Percentiles rank a stretch among this genome's conserved stretches.
Conservation (phyloP, 1,140 invertebrate genomes). For the Teleogryllus occipitalis region DNA sequence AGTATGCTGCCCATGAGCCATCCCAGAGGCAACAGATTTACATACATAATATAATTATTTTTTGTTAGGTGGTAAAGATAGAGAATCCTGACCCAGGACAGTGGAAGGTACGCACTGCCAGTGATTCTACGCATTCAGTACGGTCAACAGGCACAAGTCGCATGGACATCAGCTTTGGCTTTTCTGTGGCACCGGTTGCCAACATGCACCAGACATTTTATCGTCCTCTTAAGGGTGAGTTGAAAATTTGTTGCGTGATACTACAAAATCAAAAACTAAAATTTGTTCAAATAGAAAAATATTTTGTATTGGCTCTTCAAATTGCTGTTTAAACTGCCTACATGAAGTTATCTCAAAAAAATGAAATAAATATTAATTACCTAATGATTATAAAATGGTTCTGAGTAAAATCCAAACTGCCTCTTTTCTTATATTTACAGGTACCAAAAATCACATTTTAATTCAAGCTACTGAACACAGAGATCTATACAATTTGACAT, state of each 20-base stretch:
- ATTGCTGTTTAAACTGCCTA: not conserved
- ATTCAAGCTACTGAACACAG: conserved; percentile 41
- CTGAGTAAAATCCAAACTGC: no score
- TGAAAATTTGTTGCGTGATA: not conserved
- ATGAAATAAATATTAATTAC: not conserved
- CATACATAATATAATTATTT: not conserved
- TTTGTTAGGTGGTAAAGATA: conserved; percentile 40
- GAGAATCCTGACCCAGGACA: conserved; percentile 54
- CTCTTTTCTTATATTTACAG: conserved; percentile 27
- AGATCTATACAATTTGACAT: conserved; percentile 34
- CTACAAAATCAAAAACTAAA: no score
- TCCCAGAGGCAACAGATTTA: no score
- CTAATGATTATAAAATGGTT: no score
- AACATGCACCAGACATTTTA: conserved; percentile 46
- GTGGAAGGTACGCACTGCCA: conserved; percentile 52
- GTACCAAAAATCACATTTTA: conserved; percentile 40
- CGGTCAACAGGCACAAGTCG: conserved; percentile 56
- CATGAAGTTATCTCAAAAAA: not conserved
- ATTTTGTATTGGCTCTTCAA: no score
- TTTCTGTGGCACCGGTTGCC: conserved; percentile 45
- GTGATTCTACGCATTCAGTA: conserved; percentile 51
- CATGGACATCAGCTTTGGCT: conserved; percentile 57
- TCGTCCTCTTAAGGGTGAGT: conserved; percentile 50
- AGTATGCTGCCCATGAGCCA: no score
- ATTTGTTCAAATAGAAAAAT: no score